Conservation (phyloP, 2,888 invertebrate species). For the Griposia aprilina region DNA sequence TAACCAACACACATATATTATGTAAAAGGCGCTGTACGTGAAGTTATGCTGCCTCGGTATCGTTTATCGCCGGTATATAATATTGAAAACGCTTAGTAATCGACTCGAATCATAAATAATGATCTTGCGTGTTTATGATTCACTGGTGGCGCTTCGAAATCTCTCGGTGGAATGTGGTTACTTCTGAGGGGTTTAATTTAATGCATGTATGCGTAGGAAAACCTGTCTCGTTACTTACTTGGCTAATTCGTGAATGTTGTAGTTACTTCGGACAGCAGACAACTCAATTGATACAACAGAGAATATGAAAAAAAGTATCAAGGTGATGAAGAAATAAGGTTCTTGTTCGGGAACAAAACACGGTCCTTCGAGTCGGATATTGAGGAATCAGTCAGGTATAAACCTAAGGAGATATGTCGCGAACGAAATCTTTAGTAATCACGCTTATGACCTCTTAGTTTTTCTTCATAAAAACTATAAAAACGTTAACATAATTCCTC, state of each 20-base stretch:
- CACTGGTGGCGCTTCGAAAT: slow-evolving; percentile 55
- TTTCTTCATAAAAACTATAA: background rate
- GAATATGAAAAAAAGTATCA: background rate
- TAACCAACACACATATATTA: slow-evolving; percentile 42
- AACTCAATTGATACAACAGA: background rate
- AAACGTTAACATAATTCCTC: background rate
- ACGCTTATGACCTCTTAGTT: background rate
- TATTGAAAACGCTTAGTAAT: slow-evolving; percentile 47
- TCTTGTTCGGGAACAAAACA: background rate
- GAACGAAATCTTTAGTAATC: background rate
- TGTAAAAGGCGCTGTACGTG: slow-evolving; percentile 49
- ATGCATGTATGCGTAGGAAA: slow-evolving; percentile 37
- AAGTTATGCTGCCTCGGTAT: slow-evolving; percentile 53
- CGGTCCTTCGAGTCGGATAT: slow-evolving; percentile 22
- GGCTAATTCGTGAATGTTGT: slow-evolving; percentile 13
- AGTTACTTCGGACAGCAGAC: background rate
- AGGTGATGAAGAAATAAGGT: background rate
- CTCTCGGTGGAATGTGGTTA: slow-evolving; percentile 57
- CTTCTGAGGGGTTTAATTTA: slow-evolving; percentile 25
- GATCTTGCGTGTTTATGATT: slow-evolving; percentile 56
- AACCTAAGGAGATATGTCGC: background rate
- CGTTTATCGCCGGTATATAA: slow-evolving; percentile 41
- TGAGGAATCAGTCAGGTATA: slow-evolving; percentile 2
- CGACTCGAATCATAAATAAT: slow-evolving; percentile 58
- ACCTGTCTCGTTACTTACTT: slow-evolving; percentile 35